Percentiles rank a stretch among this genome's conserved stretches.
Conservation (phyloP, 2,888 invertebrate genomes). For the Caenorhabditis zanzibari region DNA sequence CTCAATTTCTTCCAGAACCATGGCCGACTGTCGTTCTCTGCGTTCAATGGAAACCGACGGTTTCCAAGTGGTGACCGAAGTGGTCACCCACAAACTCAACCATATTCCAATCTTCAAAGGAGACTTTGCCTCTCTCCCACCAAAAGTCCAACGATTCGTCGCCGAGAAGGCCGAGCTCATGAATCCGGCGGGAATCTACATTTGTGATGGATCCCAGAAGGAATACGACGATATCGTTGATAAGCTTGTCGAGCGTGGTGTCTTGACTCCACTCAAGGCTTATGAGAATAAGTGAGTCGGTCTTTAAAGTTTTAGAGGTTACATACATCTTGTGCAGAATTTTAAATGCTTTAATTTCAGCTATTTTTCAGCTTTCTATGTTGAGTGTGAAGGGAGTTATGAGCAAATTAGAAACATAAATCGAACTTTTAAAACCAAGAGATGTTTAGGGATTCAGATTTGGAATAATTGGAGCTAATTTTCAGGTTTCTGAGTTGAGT, state of each 20-base stretch:
- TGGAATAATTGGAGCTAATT: no score
- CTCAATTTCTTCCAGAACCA: constrained; percentile 35
- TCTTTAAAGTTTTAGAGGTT: background rate
- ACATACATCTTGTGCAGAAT: no score
- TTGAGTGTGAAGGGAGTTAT: no score
- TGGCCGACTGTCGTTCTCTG: constrained; percentile 67
- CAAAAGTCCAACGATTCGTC: constrained; percentile 83
- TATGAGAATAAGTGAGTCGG: constrained; percentile 72
- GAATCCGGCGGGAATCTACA: constrained; percentile 79
- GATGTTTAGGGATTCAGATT: no score
- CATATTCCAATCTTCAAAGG: constrained; percentile 84
- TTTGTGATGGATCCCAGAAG: constrained; percentile 80
- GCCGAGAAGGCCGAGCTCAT: constrained; percentile 83
- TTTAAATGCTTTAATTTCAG: no score
- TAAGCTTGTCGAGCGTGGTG: constrained; percentile 76
- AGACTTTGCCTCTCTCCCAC: constrained; percentile 83
- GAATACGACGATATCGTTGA: constrained; percentile 81
- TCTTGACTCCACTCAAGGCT: constrained; percentile 70
- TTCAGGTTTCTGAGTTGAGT: background rate
- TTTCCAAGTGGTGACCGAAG: constrained; percentile 83
- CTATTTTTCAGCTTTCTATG: no score
- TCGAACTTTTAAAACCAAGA: no score
- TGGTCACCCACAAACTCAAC: constrained; percentile 83
- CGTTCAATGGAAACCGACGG: constrained; percentile 67
- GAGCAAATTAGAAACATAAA: no score